These are phyloP conservation scores for Erebia palarica DNA, from an alignment of 2,888 invertebrate species.

Conservation along the genomic window DNA sequence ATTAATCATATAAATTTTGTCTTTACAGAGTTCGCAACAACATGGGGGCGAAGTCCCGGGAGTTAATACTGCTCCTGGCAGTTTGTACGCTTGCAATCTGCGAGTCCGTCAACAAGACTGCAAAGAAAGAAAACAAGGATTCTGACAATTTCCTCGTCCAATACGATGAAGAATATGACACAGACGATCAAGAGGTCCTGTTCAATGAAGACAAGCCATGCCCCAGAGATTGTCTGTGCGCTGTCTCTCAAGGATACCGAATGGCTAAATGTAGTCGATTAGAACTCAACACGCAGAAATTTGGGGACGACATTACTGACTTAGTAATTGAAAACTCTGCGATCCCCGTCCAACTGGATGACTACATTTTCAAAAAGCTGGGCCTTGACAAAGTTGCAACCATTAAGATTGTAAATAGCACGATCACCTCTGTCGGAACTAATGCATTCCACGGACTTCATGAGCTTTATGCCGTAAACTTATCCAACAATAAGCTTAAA, in stretches of 20 bases:
- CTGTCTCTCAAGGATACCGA: slow-evolving; percentile 82
- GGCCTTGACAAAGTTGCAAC: slow-evolving; percentile 86
- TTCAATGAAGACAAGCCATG: slow-evolving; percentile 80
- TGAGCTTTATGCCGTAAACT: slow-evolving; percentile 85
- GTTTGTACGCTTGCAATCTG: slow-evolving; percentile 69
- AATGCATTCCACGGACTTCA: slow-evolving; percentile 87
- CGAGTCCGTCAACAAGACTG: slow-evolving; percentile 65
- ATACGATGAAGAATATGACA: slow-evolving; percentile 74
- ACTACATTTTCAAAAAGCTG: slow-evolving; percentile 83
- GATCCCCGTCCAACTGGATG: slow-evolving; percentile 82
- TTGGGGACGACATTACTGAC: slow-evolving; percentile 85
- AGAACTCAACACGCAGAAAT: slow-evolving; percentile 85
- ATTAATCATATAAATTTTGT: slow-evolving; percentile 39
- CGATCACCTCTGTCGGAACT: slow-evolving; percentile 85
- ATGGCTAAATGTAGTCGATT: slow-evolving; percentile 87
- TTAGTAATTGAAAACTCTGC: slow-evolving; percentile 85
- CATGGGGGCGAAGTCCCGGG: slow-evolving; percentile 78
- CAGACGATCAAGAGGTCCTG: slow-evolving; percentile 75
- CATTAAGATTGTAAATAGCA: slow-evolving; percentile 86
- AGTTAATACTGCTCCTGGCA: slow-evolving; percentile 77
- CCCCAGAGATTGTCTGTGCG: slow-evolving; percentile 85
- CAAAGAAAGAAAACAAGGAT: slow-evolving; percentile 61
- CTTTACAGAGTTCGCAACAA: slow-evolving; percentile 77
- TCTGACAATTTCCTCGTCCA: slow-evolving; percentile 63
- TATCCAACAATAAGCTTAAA: slow-evolving; percentile 86